A percentile compares a stretch with the other conserved stretches of the same genome.
These are phyloP conservation scores for Melikaiella ostensackeni DNA, from an alignment of 2,888 invertebrate species.

Conservation along the genomic window DNA sequence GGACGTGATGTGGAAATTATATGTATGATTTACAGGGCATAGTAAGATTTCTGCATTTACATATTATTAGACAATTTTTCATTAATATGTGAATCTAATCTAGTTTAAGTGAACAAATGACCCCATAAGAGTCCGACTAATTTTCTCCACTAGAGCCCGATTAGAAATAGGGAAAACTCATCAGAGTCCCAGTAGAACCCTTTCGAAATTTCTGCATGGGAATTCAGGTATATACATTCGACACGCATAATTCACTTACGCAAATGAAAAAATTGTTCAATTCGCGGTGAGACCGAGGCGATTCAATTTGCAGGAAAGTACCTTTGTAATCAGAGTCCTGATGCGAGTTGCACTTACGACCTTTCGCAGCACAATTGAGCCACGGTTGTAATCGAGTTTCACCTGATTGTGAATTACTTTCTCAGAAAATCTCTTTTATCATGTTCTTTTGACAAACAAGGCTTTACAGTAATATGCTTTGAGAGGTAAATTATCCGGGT, in stretches of 20 bases:
- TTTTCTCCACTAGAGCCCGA: no score
- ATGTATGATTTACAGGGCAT: no score
- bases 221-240: conserved; percentile 8
- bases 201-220: no score
- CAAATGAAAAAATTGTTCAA: conserved; percentile 1
- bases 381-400: neutral
- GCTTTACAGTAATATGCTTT: neutral
- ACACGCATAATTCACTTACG: conserved; percentile 3
- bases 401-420: neutral
- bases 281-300: neutral
- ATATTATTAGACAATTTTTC: no score
- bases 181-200: no score
- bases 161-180: no score
- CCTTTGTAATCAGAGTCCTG: neutral
- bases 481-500: neutral
- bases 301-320: conserved; percentile 11
- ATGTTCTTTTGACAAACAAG: neutral
- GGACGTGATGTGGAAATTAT: no score
- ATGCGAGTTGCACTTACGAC: neutral
- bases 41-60: no score
- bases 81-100: no score
- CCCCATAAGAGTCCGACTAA: no score
- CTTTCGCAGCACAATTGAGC: neutral
- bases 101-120: no score
- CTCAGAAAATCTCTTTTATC: neutral